Conservation (phyloP, 2,113 vertebrate species). For the Clarias gariepinus region DNA sequence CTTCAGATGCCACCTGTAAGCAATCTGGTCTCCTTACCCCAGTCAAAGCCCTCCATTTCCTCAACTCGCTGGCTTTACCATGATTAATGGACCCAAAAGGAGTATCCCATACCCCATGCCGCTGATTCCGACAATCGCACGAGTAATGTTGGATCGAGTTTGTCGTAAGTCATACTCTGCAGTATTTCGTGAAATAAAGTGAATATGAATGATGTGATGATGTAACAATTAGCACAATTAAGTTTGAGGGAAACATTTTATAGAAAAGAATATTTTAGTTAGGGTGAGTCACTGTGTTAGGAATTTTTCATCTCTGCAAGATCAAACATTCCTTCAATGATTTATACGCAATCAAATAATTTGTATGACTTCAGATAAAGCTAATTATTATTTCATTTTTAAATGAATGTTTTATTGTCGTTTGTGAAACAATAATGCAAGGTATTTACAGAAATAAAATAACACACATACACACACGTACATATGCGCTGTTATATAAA, state of each 20-base stretch:
- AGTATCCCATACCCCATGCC: slow-evolving; percentile 48
- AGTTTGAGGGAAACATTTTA: neutral
- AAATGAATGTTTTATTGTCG: no score
- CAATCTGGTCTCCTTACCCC: slow-evolving; percentile 66
- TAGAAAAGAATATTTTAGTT: neutral
- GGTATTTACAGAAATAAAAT: no score
- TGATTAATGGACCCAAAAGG: slow-evolving; percentile 60
- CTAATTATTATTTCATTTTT: neutral
- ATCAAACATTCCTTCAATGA: neutral
- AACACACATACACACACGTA: no score
- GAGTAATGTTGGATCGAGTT: slow-evolving; percentile 12
- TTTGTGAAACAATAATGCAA: neutral
- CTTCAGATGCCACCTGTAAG: slow-evolving; percentile 71
- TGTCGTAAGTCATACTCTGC: neutral
- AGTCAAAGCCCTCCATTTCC: slow-evolving; percentile 56
- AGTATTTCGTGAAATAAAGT: neutral
- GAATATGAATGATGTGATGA: neutral
- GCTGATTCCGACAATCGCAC: slow-evolving; percentile 37
- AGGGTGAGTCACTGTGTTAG: neutral
- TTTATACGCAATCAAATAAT: neutral
- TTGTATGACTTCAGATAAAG: neutral
- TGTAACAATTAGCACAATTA: neutral
- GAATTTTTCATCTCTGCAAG: neutral
- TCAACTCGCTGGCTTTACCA: slow-evolving; percentile 15
- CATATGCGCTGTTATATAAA: neutral